These are phyloP conservation scores for Zeus faber DNA, from an alignment of 2,113 vertebrate species.

Conservation along the genomic window DNA sequence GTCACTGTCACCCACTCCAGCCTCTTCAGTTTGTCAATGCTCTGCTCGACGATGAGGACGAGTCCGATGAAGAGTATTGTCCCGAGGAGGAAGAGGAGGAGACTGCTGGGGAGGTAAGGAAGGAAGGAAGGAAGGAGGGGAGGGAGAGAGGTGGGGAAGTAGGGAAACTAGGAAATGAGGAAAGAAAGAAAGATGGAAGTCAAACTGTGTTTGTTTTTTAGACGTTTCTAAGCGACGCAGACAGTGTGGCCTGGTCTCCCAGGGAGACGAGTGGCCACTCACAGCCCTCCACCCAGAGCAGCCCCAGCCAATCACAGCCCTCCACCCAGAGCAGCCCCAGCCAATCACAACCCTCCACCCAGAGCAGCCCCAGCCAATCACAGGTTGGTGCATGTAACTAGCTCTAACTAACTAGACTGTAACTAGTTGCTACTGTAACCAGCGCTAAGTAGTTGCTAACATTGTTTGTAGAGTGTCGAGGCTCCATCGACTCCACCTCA, in stretches of 20 bases:
- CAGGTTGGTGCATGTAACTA: not conserved
- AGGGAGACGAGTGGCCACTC: slow-evolving; percentile 61
- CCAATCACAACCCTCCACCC: too few species aligned
- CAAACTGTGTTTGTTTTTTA: slow-evolving; percentile 37
- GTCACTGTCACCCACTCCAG: slow-evolving; percentile 60
- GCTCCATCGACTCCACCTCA: slow-evolving; percentile 66
- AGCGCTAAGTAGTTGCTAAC: not conserved
- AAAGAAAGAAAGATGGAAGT: too few species aligned
- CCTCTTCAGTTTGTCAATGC: slow-evolving; percentile 96
- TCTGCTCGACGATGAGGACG: slow-evolving; percentile 90
- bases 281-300: too few species aligned
- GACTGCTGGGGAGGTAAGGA: slow-evolving; percentile 86
- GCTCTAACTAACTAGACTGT: not conserved
- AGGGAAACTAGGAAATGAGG: too few species aligned
- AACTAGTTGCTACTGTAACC: not conserved
- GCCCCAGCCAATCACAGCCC: too few species aligned
- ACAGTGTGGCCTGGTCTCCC: slow-evolving; percentile 87
- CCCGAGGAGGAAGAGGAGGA: slow-evolving; percentile 90
- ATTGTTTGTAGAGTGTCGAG: slow-evolving; percentile 36
- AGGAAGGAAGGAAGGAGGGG: not conserved
- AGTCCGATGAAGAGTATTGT: slow-evolving; percentile 95
- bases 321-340: too few species aligned
- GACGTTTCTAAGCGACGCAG: slow-evolving; percentile 89
- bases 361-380: too few species aligned
- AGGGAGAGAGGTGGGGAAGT: too few species aligned